Evolutionary conservation across 37 sponge, comb jelly and placozoan genomes (phyloP).

Genomic region (Crambe crambe): DNA sequence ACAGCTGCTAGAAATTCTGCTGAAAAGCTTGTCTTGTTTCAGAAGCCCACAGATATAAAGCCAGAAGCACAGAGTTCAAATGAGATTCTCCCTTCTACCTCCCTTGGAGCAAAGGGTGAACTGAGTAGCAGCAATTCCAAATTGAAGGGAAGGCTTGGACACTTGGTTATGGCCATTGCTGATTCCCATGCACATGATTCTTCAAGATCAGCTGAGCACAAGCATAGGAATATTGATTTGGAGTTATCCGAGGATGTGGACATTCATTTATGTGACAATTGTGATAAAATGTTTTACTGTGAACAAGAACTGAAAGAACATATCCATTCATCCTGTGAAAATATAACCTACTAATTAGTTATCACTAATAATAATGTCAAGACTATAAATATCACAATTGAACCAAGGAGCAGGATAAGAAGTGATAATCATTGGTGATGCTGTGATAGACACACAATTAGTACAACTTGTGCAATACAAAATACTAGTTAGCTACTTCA

Average conservation of each 20-base stretch:
- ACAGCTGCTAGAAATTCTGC: background rate
- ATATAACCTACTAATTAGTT: too few relatives aligned
- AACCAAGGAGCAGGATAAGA: too few relatives aligned
- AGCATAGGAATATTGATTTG: background rate
- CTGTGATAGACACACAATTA: background rate
- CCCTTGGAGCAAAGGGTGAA: too few relatives aligned
- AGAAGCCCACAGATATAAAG: too few relatives aligned
- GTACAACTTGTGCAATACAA: too few relatives aligned
- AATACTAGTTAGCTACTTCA: constrained; percentile 13
- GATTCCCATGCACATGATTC: constrained; percentile 8
- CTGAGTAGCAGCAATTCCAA: background rate
- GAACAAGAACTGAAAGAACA: background rate
- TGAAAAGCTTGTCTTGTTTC: too few relatives aligned
- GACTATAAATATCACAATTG: too few relatives aligned
- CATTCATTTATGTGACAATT: constrained; percentile 1
- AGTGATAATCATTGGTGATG: background rate
- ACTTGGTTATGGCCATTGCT: constrained; percentile 40
- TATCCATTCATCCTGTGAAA: too few relatives aligned
- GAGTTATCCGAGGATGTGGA: background rate
- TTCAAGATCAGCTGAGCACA: background rate
- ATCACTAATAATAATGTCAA: too few relatives aligned
- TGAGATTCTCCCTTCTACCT: too few relatives aligned
- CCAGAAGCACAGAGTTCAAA: too few relatives aligned
- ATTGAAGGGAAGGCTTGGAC: constrained; percentile 33
- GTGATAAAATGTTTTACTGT: constrained; percentile 24